phyloP scores from a whole-genome alignment of 2,113 vertebrate genomes.

The Cyprinodon variegatus region DNA sequence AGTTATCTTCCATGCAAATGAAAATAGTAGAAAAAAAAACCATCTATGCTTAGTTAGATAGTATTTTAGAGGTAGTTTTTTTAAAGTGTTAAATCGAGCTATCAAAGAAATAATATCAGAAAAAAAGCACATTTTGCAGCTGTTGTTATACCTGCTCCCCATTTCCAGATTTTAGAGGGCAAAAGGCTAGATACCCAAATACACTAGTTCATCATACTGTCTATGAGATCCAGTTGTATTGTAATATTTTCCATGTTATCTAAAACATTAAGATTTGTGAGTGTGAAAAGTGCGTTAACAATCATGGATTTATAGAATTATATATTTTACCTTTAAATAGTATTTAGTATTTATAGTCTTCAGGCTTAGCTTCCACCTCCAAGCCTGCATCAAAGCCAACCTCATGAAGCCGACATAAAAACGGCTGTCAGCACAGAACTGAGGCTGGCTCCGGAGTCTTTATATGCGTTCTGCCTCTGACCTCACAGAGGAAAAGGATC shows the following conservation, averaged over 20 bases:
- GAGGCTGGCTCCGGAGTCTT: slow-evolving; percentile 9
- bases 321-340: too few relatives aligned
- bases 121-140: too few relatives aligned
- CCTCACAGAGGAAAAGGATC: slow-evolving; percentile 45
- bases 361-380: slow-evolving; percentile 12
- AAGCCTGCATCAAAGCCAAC: slow-evolving; percentile 30
- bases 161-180: not conserved
- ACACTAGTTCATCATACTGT: not conserved
- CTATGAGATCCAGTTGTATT: not conserved
- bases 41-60: too few relatives aligned
- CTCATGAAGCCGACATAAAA: slow-evolving; percentile 9
- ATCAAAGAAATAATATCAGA: too few relatives aligned
- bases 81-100: too few relatives aligned
- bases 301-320: not conserved
- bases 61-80: too few relatives aligned
- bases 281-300: not conserved
- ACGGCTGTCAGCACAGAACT: slow-evolving; percentile 38
- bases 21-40: too few relatives aligned
- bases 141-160: too few relatives aligned
- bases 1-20: too few relatives aligned
- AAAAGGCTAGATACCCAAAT: not conserved
- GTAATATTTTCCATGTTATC: not conserved
- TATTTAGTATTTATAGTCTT: not conserved
- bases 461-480: slow-evolving; percentile 58
- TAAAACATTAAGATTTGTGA: not conserved